These are phyloP conservation scores for Takifugu ocellatus DNA, from an alignment of 2,797 vertebrate genomes.

Conservation along the genomic window DNA sequence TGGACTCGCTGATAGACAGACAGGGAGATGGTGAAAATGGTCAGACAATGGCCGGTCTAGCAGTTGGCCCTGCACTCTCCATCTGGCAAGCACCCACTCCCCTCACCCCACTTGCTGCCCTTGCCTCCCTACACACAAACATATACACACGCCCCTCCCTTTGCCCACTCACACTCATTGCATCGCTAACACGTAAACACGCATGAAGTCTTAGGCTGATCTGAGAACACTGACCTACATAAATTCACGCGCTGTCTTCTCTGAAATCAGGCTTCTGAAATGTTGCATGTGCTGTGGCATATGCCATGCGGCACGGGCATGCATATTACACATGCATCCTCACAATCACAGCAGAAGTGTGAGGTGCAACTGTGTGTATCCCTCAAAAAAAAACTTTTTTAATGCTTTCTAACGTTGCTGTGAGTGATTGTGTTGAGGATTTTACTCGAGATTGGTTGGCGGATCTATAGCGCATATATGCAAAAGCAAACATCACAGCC, in stretches of 20 bases:
- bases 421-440: too few species aligned
- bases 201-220: conserved; percentile 72
- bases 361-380: too few species aligned
- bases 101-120: conserved; percentile 19
- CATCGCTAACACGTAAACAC: conserved; percentile 73
- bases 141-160: conserved; percentile 54
- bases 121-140: conserved; percentile 43
- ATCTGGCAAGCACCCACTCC: conserved; percentile 57
- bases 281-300: conserved; percentile 17
- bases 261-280: conserved; percentile 25
- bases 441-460: too few species aligned
- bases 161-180: conserved; percentile 56
- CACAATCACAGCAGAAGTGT: conserved; percentile 13
- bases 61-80: conserved; percentile 56
- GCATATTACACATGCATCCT: conserved; percentile 27
- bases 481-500: conserved; percentile 28
- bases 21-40: conserved; percentile 48
- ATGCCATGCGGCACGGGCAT: conserved; percentile 27
- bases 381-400: too few species aligned
- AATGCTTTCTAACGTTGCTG: too few species aligned
- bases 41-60: conserved; percentile 64
- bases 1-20: conserved; percentile 42
- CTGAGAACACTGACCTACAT: conserved; percentile 79
- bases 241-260: conserved; percentile 60
- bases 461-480: background rate